Evolutionary conservation across 2,797 vertebrate species (phyloP).

Genomic region (Eulemur albifrons): DNA sequence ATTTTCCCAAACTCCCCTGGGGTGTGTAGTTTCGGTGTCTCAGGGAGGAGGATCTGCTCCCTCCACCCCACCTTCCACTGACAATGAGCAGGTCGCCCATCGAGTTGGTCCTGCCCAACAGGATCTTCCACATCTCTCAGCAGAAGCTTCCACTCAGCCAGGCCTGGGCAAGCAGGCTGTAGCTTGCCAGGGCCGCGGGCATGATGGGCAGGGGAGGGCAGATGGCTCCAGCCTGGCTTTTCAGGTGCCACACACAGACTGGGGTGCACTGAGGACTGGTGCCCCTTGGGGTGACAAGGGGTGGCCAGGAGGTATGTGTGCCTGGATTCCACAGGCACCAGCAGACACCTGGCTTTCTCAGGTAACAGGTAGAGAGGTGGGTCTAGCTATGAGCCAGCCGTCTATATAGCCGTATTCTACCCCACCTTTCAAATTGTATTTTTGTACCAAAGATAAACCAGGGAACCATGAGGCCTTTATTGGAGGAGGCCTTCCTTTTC

Average conservation of each 20-base stretch:
- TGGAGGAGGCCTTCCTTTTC: not conserved
- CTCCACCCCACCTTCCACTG: not conserved
- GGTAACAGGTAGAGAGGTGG: not conserved
- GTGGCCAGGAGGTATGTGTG: not conserved
- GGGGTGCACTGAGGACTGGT: not conserved
- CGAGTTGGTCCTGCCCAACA: not conserved
- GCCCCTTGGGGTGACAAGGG: not conserved
- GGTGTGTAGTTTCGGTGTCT: not conserved
- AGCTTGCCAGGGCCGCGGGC: not conserved
- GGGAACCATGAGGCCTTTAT: not conserved
- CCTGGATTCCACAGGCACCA: too few species aligned
- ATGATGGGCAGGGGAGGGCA: not conserved
- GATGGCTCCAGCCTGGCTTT: not conserved
- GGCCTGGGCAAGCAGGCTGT: not conserved
- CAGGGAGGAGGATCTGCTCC: not conserved
- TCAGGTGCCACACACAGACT: not conserved
- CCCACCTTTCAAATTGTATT: not conserved
- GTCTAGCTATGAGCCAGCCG: not conserved
- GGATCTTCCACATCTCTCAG: not conserved
- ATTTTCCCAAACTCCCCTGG: not conserved
- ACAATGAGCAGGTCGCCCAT: not conserved
- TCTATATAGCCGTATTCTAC: not conserved
- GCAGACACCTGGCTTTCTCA: not conserved
- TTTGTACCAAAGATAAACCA: not conserved
- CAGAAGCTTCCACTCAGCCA: not conserved